These are phyloP conservation scores for Leistus spinibarbis DNA, from an alignment of 2,888 invertebrate genomes.

Conservation along the genomic window DNA sequence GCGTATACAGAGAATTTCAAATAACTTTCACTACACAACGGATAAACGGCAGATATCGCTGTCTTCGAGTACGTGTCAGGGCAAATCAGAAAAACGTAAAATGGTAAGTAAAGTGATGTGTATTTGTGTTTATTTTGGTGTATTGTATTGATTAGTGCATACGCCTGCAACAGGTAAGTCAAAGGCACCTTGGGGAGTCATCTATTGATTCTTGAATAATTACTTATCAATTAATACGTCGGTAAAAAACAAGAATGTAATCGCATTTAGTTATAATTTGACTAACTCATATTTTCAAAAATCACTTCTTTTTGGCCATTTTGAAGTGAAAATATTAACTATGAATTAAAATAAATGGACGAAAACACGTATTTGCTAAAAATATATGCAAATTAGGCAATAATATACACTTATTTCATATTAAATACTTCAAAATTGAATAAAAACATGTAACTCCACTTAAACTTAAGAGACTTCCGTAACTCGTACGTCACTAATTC, in stretches of 20 bases:
- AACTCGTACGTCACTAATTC: no score
- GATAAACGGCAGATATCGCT: conserved; percentile 20
- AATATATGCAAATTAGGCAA: no score
- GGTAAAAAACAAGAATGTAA: background rate
- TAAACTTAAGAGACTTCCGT: no score
- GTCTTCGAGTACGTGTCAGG: conserved; percentile 19
- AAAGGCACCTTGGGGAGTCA: background rate
- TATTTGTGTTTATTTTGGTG: background rate
- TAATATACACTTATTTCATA: no score
- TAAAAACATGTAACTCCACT: background rate
- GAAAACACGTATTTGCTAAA: no score
- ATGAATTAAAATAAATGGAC: no score
- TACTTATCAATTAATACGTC: background rate
- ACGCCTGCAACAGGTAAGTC: conserved; percentile 29
- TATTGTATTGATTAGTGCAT: conserved; percentile 10
- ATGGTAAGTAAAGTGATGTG: conserved; percentile 41
- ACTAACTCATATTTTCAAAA: background rate
- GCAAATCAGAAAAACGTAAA: conserved; percentile 38
- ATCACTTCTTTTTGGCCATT: no score
- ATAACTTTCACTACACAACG: conserved; percentile 30
- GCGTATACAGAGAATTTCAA: conserved; percentile 22
- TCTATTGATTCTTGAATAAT: background rate
- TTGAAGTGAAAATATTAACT: no score
- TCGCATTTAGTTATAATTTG: no score
- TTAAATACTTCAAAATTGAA: background rate